Conservation (phyloP, 2,113 vertebrate species). For the Coptodon rendalli region DNA sequence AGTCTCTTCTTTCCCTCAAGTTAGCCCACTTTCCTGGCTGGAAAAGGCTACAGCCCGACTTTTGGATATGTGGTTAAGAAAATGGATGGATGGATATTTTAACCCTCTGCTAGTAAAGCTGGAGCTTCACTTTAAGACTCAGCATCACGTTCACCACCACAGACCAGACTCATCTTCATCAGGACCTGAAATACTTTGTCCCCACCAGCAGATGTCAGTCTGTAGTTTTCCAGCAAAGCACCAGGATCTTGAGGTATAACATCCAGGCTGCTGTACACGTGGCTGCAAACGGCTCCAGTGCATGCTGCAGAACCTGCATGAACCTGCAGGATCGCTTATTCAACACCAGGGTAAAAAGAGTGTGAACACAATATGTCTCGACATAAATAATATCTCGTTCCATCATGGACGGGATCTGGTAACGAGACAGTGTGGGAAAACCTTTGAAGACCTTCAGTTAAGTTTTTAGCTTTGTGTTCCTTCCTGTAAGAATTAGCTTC, state of each 20-base stretch:
- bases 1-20: neutral
- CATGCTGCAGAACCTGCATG: neutral
- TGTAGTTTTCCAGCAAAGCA: neutral
- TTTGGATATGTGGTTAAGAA: neutral
- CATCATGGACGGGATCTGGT: neutral
- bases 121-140: neutral
- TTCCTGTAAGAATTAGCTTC: neutral
- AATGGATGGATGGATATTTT: neutral
- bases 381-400: neutral
- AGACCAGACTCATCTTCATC: neutral
- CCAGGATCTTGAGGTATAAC: neutral
- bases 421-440: neutral
- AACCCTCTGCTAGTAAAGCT: neutral
- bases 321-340: neutral
- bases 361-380: neutral
- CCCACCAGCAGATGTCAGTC: neutral
- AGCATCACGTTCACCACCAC: neutral
- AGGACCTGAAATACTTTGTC: neutral
- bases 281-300: fast-evolving
- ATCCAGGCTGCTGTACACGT: neutral
- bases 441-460: neutral
- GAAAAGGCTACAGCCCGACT: neutral
- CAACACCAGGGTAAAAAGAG: neutral
- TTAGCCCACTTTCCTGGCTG: neutral
- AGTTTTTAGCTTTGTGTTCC: neutral